Evolutionary conservation across 2,888 invertebrate genomes (phyloP).

Genomic region (Acronicta alni): DNA sequence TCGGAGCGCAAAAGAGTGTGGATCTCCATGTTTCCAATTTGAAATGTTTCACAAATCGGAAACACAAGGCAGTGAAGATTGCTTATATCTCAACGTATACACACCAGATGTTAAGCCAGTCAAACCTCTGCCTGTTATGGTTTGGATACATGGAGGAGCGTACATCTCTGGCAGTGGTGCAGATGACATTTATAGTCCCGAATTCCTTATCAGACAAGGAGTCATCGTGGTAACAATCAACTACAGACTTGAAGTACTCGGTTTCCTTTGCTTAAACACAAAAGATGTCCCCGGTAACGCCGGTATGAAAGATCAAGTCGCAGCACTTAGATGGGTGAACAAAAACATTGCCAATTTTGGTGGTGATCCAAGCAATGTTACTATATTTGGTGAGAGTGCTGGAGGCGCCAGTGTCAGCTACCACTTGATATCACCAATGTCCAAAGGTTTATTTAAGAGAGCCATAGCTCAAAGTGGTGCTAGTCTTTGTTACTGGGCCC

Average conservation of each 20-base stretch:
- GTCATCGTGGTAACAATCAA: slow-evolving; percentile 74
- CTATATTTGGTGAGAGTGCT: slow-evolving; percentile 72
- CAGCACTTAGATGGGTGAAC: slow-evolving; percentile 69
- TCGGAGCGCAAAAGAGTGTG: slow-evolving; percentile 67
- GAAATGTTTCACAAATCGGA: slow-evolving; percentile 32
- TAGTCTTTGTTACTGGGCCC: slow-evolving; percentile 89
- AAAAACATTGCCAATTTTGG: slow-evolving; percentile 67
- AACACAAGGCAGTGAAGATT: slow-evolving; percentile 69
- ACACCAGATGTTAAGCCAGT: slow-evolving; percentile 61
- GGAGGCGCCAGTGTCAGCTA: slow-evolving; percentile 64
- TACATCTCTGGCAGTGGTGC: slow-evolving; percentile 68
- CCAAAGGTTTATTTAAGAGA: slow-evolving; percentile 70
- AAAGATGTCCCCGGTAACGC: slow-evolving; percentile 74
- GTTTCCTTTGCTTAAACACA: slow-evolving; percentile 70
- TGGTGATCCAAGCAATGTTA: slow-evolving; percentile 67
- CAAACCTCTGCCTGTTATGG: slow-evolving; percentile 67
- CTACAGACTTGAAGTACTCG: slow-evolving; percentile 71
- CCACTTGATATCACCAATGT: slow-evolving; percentile 73
- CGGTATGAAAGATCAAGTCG: slow-evolving; percentile 74
- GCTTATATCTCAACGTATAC: slow-evolving; percentile 75
- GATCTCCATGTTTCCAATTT: slow-evolving; percentile 65
- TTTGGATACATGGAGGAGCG: slow-evolving; percentile 74
- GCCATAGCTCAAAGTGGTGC: slow-evolving; percentile 92
- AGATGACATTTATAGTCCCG: slow-evolving; percentile 66
- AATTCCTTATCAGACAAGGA: slow-evolving; percentile 67